A percentile compares a stretch with the other conserved stretches of the same genome.
phyloP scores from a whole-genome alignment of 2,888 invertebrate genomes.

The Petrophora chlorosata region DNA sequence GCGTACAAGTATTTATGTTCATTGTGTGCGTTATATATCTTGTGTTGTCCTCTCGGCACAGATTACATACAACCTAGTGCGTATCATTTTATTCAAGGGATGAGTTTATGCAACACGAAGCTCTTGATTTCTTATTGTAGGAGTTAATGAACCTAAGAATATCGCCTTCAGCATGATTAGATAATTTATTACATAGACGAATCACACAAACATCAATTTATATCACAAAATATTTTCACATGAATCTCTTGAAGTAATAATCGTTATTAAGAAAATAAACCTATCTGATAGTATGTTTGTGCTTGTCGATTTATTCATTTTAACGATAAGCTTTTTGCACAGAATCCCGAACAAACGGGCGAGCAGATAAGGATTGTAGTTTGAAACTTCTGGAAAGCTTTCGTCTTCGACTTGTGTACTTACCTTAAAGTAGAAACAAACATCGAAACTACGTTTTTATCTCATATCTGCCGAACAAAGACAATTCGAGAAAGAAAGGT shows the following conservation, averaged over 20 bases:
- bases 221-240: background rate
- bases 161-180: constrained; percentile 11
- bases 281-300: background rate
- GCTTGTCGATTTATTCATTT: background rate
- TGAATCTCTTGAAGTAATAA: background rate
- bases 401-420: constrained; percentile 26
- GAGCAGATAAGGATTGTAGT: constrained; percentile 28
- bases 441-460: constrained; percentile 31
- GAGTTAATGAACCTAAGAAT: constrained; percentile 3
- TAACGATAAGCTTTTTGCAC: constrained; percentile 9
- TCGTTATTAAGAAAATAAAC: background rate
- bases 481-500: constrained; percentile 3
- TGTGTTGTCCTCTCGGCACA: constrained; percentile 27
- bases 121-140: background rate
- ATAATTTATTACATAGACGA: constrained; percentile 6
- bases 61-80: too few species aligned
- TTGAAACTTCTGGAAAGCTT: constrained; percentile 31
- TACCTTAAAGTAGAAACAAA: constrained; percentile 31
- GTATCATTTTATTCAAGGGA: constrained; percentile 17
- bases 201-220: background rate
- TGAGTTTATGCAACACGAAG: constrained; percentile 15
- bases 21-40: constrained; percentile 27
- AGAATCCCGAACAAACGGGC: constrained; percentile 15
- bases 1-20: constrained; percentile 15
- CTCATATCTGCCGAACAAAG: constrained; percentile 23